A percentile compares a stretch with the other conserved stretches of the same genome.
These are phyloP conservation scores for Galerucella calmariensis DNA, from an alignment of 2,888 invertebrate species.

Conservation along the genomic window DNA sequence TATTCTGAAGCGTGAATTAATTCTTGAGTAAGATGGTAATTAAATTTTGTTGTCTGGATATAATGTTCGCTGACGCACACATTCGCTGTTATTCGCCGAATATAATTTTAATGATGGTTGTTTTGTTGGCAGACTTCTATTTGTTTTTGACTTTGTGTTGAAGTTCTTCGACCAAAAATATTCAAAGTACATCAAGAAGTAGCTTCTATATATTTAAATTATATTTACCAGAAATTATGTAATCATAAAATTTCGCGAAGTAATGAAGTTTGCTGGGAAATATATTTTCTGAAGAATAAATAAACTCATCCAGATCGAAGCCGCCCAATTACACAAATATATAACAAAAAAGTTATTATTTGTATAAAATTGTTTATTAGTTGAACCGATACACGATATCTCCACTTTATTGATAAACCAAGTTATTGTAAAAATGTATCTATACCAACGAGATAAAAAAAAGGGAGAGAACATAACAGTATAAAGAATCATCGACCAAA, in stretches of 20 bases:
- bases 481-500: no score
- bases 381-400: no score
- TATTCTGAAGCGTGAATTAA: constrained; percentile 42
- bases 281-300: not conserved
- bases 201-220: constrained; percentile 14
- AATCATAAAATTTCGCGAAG: not conserved
- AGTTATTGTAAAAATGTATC: no score
- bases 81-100: constrained; percentile 13
- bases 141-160: constrained; percentile 23
- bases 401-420: no score
- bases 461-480: no score
- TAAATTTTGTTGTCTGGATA: constrained; percentile 52
- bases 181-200: not conserved
- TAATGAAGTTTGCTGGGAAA: not conserved
- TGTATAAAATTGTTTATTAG: no score
- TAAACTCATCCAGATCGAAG: not conserved
- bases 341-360: no score
- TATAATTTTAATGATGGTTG: constrained; percentile 32
- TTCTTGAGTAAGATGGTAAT: constrained; percentile 52
- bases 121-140: constrained; percentile 26
- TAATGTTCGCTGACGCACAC: constrained; percentile 45
- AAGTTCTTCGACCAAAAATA: constrained; percentile 10
- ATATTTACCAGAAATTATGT: not conserved
- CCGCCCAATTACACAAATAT: no score
- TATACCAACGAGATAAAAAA: no score